These are phyloP conservation scores for Oncorhynchus tshawytscha DNA, from an alignment of 2,113 vertebrate species.

Conservation along the genomic window DNA sequence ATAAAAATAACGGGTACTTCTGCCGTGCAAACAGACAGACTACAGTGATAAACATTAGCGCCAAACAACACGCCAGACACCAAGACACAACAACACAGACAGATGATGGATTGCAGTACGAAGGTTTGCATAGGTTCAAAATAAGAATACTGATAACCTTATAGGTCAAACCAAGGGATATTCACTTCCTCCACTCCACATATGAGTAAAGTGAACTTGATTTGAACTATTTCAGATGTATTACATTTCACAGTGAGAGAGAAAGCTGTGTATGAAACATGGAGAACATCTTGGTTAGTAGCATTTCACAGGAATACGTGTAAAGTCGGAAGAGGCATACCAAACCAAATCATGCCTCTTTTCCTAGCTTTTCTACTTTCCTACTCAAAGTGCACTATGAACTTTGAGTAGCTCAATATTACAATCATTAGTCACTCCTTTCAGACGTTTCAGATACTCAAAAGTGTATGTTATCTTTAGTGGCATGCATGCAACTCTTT, in stretches of 20 bases:
- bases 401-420: conserved; percentile 31
- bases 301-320: conserved; percentile 38
- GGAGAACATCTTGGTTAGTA: conserved; percentile 35
- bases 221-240: neutral
- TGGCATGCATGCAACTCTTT: neutral
- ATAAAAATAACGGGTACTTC: conserved; percentile 42
- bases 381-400: conserved; percentile 38
- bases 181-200: conserved; percentile 9
- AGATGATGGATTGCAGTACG: conserved; percentile 21
- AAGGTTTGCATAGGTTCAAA: conserved; percentile 54
- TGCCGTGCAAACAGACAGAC: conserved; percentile 56
- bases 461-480: conserved; percentile 28
- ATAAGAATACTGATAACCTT: conserved; percentile 7
- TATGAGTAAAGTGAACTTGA: conserved; percentile 27
- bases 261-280: conserved; percentile 21
- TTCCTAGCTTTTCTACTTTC: conserved; percentile 12
- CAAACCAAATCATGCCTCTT: conserved; percentile 11
- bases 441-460: conserved; percentile 19
- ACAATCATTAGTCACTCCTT: conserved; percentile 56
- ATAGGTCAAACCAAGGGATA: conserved; percentile 4
- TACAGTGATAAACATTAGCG: conserved; percentile 38
- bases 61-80: conserved; percentile 13
- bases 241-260: conserved; percentile 32
- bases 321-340: conserved; percentile 3
- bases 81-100: conserved; percentile 34